A percentile compares a stretch with the other conserved stretches of the same genome.
phyloP scores from a whole-genome alignment of 1,140 invertebrate genomes.

The Drosophila pachea region DNA sequence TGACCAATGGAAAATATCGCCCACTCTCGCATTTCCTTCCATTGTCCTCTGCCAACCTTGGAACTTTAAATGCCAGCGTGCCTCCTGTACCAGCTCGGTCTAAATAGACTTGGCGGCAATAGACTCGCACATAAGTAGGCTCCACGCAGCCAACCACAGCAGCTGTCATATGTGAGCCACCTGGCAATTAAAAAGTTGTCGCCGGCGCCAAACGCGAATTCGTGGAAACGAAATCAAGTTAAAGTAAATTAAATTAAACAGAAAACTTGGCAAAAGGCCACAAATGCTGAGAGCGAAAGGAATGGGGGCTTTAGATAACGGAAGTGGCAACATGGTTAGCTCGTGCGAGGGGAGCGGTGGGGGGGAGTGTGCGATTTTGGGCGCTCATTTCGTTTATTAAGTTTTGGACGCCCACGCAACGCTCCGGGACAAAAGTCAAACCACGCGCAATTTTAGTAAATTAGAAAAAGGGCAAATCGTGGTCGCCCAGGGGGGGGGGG shows the following conservation, averaged over 20 bases:
- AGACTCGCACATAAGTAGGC: not conserved
- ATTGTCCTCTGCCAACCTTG: not conserved
- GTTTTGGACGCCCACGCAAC: conserved; percentile 27
- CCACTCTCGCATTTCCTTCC: not conserved
- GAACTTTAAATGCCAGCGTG: conserved; percentile 24
- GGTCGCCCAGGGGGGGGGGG: not conserved
- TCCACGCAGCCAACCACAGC: not conserved
- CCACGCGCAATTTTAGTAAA: conserved; percentile 34
- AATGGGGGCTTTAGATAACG: not conserved
- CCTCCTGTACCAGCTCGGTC: conserved; percentile 23
- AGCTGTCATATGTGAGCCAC: conserved; percentile 38
- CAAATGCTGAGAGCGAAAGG: not conserved
- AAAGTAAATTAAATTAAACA: conserved; percentile 69
- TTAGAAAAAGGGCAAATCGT: conserved; percentile 24
- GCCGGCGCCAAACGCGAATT: conserved; percentile 47
- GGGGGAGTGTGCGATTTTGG: conserved; percentile 6
- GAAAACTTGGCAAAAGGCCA: conserved; percentile 44
- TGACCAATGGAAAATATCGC: not conserved
- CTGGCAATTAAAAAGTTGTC: conserved; percentile 73
- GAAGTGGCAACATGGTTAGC: not conserved
- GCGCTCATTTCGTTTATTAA: conserved; percentile 44
- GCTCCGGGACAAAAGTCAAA: conserved; percentile 30
- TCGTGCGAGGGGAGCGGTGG: not conserved
- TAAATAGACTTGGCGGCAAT: not conserved
- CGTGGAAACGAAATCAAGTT: conserved; percentile 54